A percentile compares a stretch with the other conserved stretches of the same genome.
Conservation (phyloP, 2,888 invertebrate species). For the Ctena decussata region DNA sequence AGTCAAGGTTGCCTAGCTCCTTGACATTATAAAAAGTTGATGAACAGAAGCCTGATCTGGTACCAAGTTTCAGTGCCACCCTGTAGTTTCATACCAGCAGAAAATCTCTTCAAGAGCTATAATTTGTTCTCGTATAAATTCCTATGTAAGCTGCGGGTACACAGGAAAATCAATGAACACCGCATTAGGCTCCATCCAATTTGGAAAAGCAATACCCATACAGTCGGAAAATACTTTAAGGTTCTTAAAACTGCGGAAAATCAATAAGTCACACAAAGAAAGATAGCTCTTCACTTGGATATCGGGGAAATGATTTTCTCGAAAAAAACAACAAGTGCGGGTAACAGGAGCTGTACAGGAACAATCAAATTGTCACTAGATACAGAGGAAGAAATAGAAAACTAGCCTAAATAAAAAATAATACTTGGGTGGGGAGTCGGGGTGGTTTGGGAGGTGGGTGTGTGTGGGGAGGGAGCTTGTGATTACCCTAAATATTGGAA, state of each 20-base stretch:
- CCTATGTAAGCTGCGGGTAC: constrained; percentile 5
- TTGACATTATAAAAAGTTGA: too few species aligned
- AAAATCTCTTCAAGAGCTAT: neutral
- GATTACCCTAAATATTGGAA: too few species aligned
- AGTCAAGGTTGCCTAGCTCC: too few species aligned
- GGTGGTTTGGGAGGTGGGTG: too few species aligned
- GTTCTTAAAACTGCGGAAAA: constrained; percentile 8
- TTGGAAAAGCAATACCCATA: constrained; percentile 15
- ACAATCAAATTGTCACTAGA: too few species aligned
- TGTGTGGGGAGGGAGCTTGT: too few species aligned
- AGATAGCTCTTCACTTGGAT: neutral
- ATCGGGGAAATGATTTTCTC: neutral
- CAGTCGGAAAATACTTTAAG: neutral
- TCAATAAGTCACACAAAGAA: constrained; percentile 6
- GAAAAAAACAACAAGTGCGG: neutral
- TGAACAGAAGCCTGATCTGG: too few species aligned
- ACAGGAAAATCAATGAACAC: neutral
- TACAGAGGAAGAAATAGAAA: too few species aligned
- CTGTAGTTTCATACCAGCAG: neutral
- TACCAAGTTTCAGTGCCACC: neutral
- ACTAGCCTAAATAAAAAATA: too few species aligned
- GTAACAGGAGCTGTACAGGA: neutral
- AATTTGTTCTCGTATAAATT: constrained; percentile 6
- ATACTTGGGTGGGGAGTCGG: too few species aligned
- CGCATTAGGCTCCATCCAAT: neutral